phyloP scores from a whole-genome alignment of 2,888 invertebrate genomes.

The Acrobasis repandana region DNA sequence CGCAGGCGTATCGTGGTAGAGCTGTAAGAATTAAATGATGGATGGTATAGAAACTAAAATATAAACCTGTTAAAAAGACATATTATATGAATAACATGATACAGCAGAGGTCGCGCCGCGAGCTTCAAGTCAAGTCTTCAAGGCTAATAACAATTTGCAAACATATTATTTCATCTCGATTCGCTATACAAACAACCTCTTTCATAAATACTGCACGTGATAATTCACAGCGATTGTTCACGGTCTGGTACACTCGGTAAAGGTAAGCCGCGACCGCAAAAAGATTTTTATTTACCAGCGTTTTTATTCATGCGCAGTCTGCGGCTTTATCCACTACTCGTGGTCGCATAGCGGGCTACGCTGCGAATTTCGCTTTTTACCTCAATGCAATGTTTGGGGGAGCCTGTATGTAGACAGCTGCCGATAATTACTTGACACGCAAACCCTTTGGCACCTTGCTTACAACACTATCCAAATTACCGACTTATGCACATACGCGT shows the following conservation, averaged over 20 bases:
- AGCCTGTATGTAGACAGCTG: constrained; percentile 70
- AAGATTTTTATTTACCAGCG: constrained; percentile 73
- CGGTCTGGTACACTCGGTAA: constrained; percentile 75
- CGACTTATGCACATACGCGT: constrained; percentile 32
- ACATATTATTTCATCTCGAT: constrained; percentile 65
- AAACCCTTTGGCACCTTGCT: constrained; percentile 79
- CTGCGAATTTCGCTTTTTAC: constrained; percentile 60
- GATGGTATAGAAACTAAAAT: neutral
- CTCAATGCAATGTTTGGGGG: constrained; percentile 68
- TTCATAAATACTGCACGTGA: constrained; percentile 75
- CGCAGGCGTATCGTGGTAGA: no score
- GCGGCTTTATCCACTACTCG: constrained; percentile 64
- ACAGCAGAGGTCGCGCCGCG: neutral
- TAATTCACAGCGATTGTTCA: constrained; percentile 78
- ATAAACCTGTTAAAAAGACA: constrained; percentile 2
- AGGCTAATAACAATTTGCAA: constrained; percentile 60
- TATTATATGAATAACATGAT: constrained; percentile 1
- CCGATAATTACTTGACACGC: constrained; percentile 74
- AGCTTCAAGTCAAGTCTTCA: constrained; percentile 15
- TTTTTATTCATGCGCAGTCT: constrained; percentile 69
- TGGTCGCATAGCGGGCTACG: constrained; percentile 53
- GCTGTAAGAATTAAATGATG: no score
- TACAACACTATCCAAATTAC: constrained; percentile 38
- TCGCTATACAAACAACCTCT: constrained; percentile 72
- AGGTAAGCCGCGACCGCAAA: constrained; percentile 78